Evolutionary conservation across 2,113 vertebrate species (phyloP).

Genomic region (Dasyurus viverrinus): DNA sequence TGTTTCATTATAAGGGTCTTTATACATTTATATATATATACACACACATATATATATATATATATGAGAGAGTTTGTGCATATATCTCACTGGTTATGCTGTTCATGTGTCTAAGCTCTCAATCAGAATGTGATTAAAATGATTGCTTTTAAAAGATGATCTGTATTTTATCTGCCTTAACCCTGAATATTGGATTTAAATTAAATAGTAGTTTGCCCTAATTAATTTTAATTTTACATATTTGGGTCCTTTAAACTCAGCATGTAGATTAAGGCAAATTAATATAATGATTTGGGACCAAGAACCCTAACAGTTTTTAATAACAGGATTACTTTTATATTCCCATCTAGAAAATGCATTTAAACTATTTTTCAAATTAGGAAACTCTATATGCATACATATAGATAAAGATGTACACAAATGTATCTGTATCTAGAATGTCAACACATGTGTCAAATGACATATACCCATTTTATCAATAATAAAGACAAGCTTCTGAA

Average conservation of each 20-base stretch:
- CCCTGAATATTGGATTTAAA: slow-evolving; percentile 61
- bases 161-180: slow-evolving; percentile 58
- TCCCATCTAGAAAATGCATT: neutral
- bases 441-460: neutral
- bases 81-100: neutral
- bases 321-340: neutral
- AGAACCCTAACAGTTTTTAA: neutral
- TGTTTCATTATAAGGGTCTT: neutral
- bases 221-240: slow-evolving; percentile 67
- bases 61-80: neutral
- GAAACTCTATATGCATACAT: neutral
- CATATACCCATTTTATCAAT: neutral
- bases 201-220: slow-evolving; percentile 63
- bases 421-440: neutral
- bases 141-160: slow-evolving; percentile 32
- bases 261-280: slow-evolving; percentile 68
- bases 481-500: neutral
- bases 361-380: neutral
- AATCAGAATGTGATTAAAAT: slow-evolving; percentile 55
- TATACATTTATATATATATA: neutral
- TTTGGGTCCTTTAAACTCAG: slow-evolving; percentile 57
- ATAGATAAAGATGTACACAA: neutral
- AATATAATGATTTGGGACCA: slow-evolving; percentile 27
- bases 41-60: neutral
- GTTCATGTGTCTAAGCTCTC: neutral